Evolutionary conservation across 92 coral and sea anemone species (phyloP).

Genomic region (Zoanthus sansibaricus): DNA sequence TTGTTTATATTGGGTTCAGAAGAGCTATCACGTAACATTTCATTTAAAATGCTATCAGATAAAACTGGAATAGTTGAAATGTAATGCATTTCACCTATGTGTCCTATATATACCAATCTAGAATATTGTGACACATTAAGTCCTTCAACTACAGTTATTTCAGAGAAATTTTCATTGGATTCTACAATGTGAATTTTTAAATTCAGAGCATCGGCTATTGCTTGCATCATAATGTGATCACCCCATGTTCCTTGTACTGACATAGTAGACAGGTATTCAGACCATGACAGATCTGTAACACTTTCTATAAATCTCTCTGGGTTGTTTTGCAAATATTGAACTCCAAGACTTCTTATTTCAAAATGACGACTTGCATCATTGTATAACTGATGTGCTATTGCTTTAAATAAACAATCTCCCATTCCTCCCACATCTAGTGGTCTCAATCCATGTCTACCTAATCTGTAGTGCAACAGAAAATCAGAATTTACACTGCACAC

Average conservation of each 20-base stretch:
- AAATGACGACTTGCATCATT: conserved; percentile 7
- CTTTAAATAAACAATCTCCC: conserved; percentile 6
- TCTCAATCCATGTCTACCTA: conserved; percentile 8
- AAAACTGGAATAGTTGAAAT: conserved; percentile 5
- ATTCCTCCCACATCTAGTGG: conserved; percentile 9
- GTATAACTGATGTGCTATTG: conserved; percentile 7
- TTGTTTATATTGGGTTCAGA: conserved; percentile 6
- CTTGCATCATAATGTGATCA: conserved; percentile 7
- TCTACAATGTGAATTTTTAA: conserved; percentile 5
- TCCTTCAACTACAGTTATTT: conserved; percentile 6
- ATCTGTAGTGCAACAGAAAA: conserved; percentile 7
- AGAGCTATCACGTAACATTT: conserved; percentile 7
- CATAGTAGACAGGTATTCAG: conserved; percentile 8
- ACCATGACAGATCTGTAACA: conserved; percentile 8
- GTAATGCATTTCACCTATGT: conserved; percentile 7
- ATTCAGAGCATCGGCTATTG: conserved; percentile 9
- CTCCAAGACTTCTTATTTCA: conserved; percentile 7
- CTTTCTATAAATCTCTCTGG: conserved; percentile 7
- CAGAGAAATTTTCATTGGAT: conserved; percentile 6
- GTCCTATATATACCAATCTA: conserved; percentile 6
- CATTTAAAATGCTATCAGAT: conserved; percentile 5
- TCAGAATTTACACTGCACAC: conserved; percentile 20
- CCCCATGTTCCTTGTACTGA: conserved; percentile 9
- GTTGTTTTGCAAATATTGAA: conserved; percentile 5
- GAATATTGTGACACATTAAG: conserved; percentile 3